A percentile compares a stretch with the other conserved stretches of the same genome.
phyloP scores from a whole-genome alignment of 2,113 vertebrate species.

The Sturnus vulgaris region DNA sequence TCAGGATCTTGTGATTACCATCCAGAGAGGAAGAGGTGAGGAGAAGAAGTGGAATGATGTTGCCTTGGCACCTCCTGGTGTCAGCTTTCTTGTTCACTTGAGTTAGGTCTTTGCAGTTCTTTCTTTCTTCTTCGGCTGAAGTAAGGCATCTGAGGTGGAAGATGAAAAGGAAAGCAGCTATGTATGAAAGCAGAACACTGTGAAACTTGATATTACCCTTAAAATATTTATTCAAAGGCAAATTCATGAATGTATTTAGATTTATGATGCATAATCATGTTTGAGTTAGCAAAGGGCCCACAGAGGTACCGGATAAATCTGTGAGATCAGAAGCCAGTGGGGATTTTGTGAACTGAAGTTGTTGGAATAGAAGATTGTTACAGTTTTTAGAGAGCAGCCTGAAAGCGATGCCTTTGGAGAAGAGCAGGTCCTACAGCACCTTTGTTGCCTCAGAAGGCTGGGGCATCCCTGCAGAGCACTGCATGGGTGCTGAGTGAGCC shows the following conservation, averaged over 20 bases:
- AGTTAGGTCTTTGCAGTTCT: neutral
- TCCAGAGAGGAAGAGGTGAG: slow-evolving; percentile 44
- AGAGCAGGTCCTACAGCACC: neutral
- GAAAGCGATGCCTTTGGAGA: neutral
- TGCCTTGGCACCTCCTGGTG: slow-evolving; percentile 44
- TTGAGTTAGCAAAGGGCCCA: slow-evolving; percentile 22
- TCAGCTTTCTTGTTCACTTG: slow-evolving; percentile 1
- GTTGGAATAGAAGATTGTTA: neutral
- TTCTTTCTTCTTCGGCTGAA: neutral
- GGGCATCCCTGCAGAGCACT: rapidly evolving
- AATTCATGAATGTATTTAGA: slow-evolving; percentile 15
- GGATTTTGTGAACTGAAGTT: neutral
- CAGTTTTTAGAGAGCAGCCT: neutral
- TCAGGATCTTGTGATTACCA: slow-evolving; percentile 8
- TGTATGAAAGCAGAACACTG: neutral
- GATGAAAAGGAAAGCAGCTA: neutral
- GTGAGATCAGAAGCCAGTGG: neutral
- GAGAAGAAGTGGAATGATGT: slow-evolving; percentile 39
- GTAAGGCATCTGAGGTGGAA: neutral
- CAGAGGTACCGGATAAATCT: neutral
- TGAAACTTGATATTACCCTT: neutral
- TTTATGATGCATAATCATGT: neutral
- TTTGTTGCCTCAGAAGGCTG: neutral
- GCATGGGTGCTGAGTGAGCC: neutral
- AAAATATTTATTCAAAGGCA: slow-evolving; percentile 37